A percentile compares a stretch with the other conserved stretches of the same genome.
These are phyloP conservation scores for Ascaphus truei DNA, from an alignment of 2,113 vertebrate genomes.

Conservation along the genomic window DNA sequence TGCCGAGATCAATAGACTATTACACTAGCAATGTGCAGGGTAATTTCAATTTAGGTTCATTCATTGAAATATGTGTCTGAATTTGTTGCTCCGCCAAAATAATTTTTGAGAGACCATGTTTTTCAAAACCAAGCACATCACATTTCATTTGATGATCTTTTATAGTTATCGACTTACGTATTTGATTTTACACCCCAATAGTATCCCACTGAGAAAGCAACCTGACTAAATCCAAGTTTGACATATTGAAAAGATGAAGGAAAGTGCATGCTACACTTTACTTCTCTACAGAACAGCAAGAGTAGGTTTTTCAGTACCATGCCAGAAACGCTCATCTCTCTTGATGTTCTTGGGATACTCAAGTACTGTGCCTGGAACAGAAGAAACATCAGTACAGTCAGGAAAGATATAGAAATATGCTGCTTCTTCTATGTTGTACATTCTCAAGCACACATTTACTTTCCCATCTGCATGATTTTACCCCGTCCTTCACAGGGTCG, in stretches of 20 bases:
- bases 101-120: slow-evolving; percentile 8
- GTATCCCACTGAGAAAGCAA: neutral
- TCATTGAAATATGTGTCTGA: slow-evolving; percentile 44
- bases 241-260: neutral
- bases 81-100: slow-evolving; percentile 23
- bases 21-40: slow-evolving; percentile 44
- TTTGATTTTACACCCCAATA: neutral
- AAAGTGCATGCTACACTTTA: neutral
- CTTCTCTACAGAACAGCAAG: neutral
- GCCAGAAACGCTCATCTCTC: too few species aligned
- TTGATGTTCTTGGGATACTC: too few species aligned
- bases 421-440: too few species aligned
- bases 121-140: slow-evolving; percentile 3
- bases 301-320: too few species aligned
- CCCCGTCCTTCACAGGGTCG: too few species aligned
- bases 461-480: too few species aligned
- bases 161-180: slow-evolving; percentile 3
- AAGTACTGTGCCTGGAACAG: too few species aligned
- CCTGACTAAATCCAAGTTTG: neutral
- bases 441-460: too few species aligned
- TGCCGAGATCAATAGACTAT: slow-evolving; percentile 59
- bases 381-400: too few species aligned
- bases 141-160: neutral
- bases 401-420: too few species aligned
- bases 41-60: slow-evolving; percentile 49